Base-by-base conservation (phyloP, 92 coral and sea anemone species). In the Umimayanthus kanabou region DNA sequence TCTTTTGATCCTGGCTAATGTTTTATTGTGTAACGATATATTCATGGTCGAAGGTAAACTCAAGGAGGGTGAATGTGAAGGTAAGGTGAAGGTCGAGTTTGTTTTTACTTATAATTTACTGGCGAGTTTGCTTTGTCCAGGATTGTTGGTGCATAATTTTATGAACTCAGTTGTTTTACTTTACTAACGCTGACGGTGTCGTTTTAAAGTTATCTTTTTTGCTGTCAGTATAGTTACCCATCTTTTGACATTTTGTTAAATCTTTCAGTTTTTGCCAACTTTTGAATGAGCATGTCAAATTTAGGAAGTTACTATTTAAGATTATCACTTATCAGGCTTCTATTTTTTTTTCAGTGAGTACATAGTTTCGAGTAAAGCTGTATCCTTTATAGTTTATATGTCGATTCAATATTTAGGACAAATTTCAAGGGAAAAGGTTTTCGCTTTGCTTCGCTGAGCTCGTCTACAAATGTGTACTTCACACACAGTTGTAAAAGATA, bases 11-110 rank as follows among this genome's bases (percentile, higher is more conserved):
- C 81, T 88, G 65, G 76, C 94, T 64, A 88, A 90, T 69, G 87
- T 92, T 79, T 85, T 95, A 67, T 75, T 97, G 3, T 86, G 90
- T 85, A 81, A 89, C 82, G 92, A 89, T 7, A 86, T 96, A 65
- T 92, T 86, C 81, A 82, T n/a, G n/a, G 89, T 69, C 4, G 95
- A 97, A 85, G 99, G 89, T 29, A 88, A 86, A 64, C 82, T 96
- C 37, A 91, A 93, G 43, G 97, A 95, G 2, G 94, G 94, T 4
- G 99, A 97, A 37, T 97, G 99, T 39, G 99, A 97, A 90, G 99
- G 99, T 97, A 80, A 14, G 71, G 33, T 7, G 6, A 7, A 7
- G 9, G 49, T 43, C 9, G 37, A 33, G 37, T 33, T 33, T 33
- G 37, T 33, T 33, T 33, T 33, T 33, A 33, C 37, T 33, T 33